Evolutionary conservation across 2,113 vertebrate genomes (phyloP).

Genomic region (human): GRCh38 chr2:35841501-35842000

Average conservation of each 20-base stretch:
- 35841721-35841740: neutral
- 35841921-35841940: neutral
- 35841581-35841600: neutral
- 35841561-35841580: neutral
- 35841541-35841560: neutral
- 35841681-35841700: neutral
- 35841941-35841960: neutral
- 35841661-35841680: neutral
- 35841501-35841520: neutral
- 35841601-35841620: constrained; percentile 17
- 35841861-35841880: neutral
- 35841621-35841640: constrained; percentile 20
- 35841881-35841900: neutral
- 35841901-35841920: too few species aligned
- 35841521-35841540: neutral
- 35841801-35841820: neutral
- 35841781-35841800: neutral
- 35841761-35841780: neutral
- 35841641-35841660: neutral
- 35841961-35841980: neutral
- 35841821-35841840: neutral
- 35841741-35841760: neutral
- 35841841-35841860: neutral
- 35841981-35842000: neutral
- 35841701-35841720: neutral